Base-by-base conservation (phyloP, 2,797 vertebrate species). In the Anguilla anguilla region DNA sequence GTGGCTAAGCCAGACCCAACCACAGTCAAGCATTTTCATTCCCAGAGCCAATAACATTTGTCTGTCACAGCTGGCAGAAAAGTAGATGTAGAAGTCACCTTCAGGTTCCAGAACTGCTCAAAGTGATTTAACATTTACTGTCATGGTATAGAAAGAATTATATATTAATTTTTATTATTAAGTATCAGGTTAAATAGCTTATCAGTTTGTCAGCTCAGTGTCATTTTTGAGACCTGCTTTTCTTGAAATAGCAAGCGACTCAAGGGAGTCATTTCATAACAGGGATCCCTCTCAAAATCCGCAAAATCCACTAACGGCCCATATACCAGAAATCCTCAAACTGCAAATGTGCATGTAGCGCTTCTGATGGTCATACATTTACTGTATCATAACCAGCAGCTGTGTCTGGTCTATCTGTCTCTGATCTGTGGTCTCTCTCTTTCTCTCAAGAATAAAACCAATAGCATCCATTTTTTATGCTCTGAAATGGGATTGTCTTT, bases 221-320 rank as follows among this genome's bases (percentile, higher is more conserved):
- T 74, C 28, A 35, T 74, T 31, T 74, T 74, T 79, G 67, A 72
- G 69, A 31, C 28, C 69, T 72, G 35, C 35, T 79, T 79, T 79
- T 79, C 35, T 79, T 43, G 35, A 46, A 46, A 79, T 79, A 6
- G 13, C 15, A 79, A 79, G 74, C 39, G 35, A 25, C 74, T 22
- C 64, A 10, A 28, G 25, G 64, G 74, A 43, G 35, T 79, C 15
- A 46, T 46, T 79, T 43, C 6, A 6, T n/a, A 46, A 39, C 17
- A 79, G 17, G 46, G 19, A 79, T 79, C 74, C 74, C 39, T 46
- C 39, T 79, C 15, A 79, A 46, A 79, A 43, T 79, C 74, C 19
- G 5, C 35, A 13, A 43, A 79, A 39, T 13, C 31, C 10, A 3
- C 69, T 74, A 35, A 25, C 2, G 39, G 6, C 15, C 19, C 39